Base-by-base conservation (phyloP, 2,113 vertebrate species). In the Lamprotornis superbus region DNA sequence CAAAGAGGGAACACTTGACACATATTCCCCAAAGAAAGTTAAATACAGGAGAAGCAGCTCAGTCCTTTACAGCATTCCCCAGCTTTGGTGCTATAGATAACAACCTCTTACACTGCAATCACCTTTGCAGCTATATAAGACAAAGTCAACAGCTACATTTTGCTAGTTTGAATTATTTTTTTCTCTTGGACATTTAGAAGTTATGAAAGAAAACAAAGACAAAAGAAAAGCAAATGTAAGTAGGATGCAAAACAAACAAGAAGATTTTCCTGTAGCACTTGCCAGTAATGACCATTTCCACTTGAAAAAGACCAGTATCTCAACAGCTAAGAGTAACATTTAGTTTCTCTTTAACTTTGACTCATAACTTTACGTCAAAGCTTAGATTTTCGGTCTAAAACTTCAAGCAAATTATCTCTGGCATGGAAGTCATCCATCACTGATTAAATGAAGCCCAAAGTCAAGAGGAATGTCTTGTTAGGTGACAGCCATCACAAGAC, bases 121-220 rank as follows among this genome's bases (percentile, higher is more conserved):
- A 21, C 23, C 44, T 85, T 35, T 46, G 82, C 70, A 90, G n/a
- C 40, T 67, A 53, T 40, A 53, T 30, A 90, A 35, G 28, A 47
- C 37, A 55, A 60, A 83, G 46, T 15, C 63, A 88, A 49, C 39
- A 84, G 53, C 18, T 25, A 74, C 9, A 16, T 8, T 61, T 25
- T 24, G 12, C 9, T 27, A 65, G 23, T 35, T 27, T 37, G 31
- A 85, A 65, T 61, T 6, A 31, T 23, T 68, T 27, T 71, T 89
- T 44, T 49, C 44, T 78, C 35, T 78, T 68, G 17, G 40, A 47
- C 33, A 60, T 59, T 82, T 39, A 64, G 14, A 82, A 90, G 28
- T 64, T 64, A 79, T 4, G 33, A 96, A 89, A 91, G 7, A 80
- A 89, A 74, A 52, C 5, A 60, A 86, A 89, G 21, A 86, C 35